A percentile compares a stretch with the other conserved stretches of the same genome.
These are phyloP conservation scores for Bubo blakistoni DNA, from an alignment of 2,113 vertebrate genomes.

Conservation along the genomic window DNA sequence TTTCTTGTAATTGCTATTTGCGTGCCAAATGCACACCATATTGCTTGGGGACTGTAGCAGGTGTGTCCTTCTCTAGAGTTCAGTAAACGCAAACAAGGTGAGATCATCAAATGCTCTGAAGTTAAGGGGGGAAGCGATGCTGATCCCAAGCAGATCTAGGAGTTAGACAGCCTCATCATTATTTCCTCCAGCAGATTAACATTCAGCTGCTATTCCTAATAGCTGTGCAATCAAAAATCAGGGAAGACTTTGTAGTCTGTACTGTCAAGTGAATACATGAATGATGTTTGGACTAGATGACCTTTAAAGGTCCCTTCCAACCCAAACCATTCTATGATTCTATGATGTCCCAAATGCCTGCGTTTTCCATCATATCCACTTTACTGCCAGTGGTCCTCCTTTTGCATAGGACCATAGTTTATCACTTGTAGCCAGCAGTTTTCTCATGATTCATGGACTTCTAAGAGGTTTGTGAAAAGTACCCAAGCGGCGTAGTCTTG, in stretches of 20 bases:
- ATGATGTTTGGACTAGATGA: neutral
- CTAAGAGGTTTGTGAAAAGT: neutral
- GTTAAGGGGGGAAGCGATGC: neutral
- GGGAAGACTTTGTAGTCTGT: neutral
- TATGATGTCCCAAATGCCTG: neutral
- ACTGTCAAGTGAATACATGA: neutral
- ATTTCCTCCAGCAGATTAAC: neutral
- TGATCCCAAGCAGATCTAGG: neutral
- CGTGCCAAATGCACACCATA: neutral
- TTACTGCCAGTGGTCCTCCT: neutral
- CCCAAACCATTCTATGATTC: neutral
- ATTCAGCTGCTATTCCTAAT: neutral
- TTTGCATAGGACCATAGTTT: neutral
- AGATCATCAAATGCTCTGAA: neutral
- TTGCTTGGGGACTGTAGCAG: neutral
- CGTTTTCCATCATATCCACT: neutral
- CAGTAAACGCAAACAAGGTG: neutral
- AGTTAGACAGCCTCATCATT: neutral
- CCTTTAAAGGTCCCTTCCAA: neutral
- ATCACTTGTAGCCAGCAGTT: neutral
- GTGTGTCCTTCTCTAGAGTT: neutral
- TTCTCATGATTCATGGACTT: neutral
- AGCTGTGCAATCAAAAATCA: neutral
- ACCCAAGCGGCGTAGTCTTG: neutral
- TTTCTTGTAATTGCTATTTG: neutral